phyloP scores from a whole-genome alignment of 2,113 vertebrate genomes.

The Alligator mississippiensis region DNA sequence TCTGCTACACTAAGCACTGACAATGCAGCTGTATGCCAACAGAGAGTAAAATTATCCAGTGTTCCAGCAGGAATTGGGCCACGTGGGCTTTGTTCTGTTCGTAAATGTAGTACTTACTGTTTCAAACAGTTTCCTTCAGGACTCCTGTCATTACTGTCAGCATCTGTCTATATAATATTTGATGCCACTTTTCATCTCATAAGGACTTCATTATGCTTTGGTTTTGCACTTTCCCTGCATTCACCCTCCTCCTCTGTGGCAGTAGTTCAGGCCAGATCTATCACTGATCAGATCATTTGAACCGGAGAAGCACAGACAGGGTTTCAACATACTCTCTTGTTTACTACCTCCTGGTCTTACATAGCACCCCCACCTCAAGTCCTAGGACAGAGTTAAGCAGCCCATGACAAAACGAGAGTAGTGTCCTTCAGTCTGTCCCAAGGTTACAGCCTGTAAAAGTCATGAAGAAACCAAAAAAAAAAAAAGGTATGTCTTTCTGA shows the following conservation, averaged over 20 bases:
- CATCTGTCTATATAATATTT: slow-evolving; percentile 7
- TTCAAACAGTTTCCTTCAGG: slow-evolving; percentile 15
- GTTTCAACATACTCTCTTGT: slow-evolving; percentile 43
- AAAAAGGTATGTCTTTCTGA: slow-evolving; percentile 22
- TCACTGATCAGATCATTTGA: slow-evolving; percentile 75
- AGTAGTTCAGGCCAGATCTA: slow-evolving; percentile 61
- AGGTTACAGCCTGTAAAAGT: slow-evolving; percentile 41
- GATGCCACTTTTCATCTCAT: slow-evolving; percentile 10
- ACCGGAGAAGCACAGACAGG: slow-evolving; percentile 35
- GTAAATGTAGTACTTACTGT: background rate
- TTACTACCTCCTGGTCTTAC: background rate
- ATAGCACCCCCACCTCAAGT: background rate
- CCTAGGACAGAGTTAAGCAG: background rate
- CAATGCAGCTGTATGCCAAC: background rate
- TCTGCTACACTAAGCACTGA: background rate
- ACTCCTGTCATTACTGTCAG: slow-evolving; percentile 14
- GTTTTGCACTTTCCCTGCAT: slow-evolving; percentile 17
- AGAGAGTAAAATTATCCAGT: background rate
- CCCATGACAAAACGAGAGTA: background rate
- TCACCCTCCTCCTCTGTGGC: slow-evolving; percentile 25
- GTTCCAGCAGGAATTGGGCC: background rate
- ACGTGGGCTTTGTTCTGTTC: accelerated
- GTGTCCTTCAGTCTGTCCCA: slow-evolving; percentile 15
- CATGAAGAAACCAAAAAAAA: slow-evolving; percentile 40
- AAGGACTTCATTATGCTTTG: slow-evolving; percentile 53